A percentile compares a stretch with the other conserved stretches of the same genome.
phyloP scores from a whole-genome alignment of 2,888 invertebrate species.

The Neoaliturus tenellus region DNA sequence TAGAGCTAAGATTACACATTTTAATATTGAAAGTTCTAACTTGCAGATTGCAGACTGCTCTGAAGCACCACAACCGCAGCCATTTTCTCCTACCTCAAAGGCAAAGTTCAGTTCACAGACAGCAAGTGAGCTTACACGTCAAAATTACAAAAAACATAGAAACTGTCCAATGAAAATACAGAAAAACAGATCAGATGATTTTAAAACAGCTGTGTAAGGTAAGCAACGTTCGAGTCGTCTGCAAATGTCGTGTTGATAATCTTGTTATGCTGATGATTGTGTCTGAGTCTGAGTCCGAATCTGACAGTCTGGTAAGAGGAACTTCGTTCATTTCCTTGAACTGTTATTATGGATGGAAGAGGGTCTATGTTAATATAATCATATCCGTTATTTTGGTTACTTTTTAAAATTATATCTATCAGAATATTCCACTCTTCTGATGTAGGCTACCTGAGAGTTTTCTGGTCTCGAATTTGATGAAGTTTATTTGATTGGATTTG shows the following conservation, averaged over 20 bases:
- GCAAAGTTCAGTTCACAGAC: slow-evolving; percentile 17
- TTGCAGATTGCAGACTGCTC: slow-evolving; percentile 33
- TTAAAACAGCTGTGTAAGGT: not conserved
- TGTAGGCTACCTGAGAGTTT: too few species aligned
- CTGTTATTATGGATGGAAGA: too few species aligned
- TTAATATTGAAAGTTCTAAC: slow-evolving; percentile 15
- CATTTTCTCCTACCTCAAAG: slow-evolving; percentile 52
- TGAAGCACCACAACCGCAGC: slow-evolving; percentile 51
- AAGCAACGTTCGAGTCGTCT: not conserved
- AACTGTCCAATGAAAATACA: not conserved
- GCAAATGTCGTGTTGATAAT: not conserved
- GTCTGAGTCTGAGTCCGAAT: not conserved
- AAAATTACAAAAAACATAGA: too few species aligned
- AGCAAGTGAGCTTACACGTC: too few species aligned
- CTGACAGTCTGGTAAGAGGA: not conserved
- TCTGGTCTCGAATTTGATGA: too few species aligned
- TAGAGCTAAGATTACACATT: too few species aligned
- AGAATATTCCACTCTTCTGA: too few species aligned
- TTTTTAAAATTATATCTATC: too few species aligned
- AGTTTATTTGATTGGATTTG: too few species aligned
- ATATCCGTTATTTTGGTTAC: too few species aligned
- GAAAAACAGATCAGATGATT: not conserved
- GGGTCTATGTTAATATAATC: too few species aligned
- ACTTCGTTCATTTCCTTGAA: too few species aligned
- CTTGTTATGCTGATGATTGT: not conserved